Base-by-base conservation (phyloP, 2,888 invertebrate genomes). In the Drosophila mimica region DNA sequence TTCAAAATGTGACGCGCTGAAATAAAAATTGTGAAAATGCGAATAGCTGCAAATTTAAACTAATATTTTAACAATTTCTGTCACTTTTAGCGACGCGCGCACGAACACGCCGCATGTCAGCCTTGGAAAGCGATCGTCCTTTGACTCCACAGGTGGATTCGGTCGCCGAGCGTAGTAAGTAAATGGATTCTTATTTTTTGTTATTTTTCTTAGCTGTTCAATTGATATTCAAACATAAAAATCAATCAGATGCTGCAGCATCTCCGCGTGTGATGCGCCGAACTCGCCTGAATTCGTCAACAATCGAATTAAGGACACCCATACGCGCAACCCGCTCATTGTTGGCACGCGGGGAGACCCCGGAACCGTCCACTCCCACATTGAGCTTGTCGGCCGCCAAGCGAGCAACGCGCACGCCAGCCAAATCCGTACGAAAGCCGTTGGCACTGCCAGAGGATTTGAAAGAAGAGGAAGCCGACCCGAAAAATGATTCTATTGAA, bases 261-360 rank as follows among this genome's bases (percentile, higher is more conserved):
- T 84, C 88, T 20, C 88, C 84, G 33, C 71, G 85, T 4, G 70
- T 80, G 17, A 76, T 82, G 6, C 90, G 92, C 1, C 75, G 89
- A 31, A 84, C 84, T 9, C 88, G 88, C 2, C 8, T 81, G 0
- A 83, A 81, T 48, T 87, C 89, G 0, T 33, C 59, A 13, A 71
- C 86, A 17, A 17, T 52, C 0, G 87, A 90, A 8, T 76, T 89
- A 0, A 68, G 76, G 40, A 90, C 90, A 13, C 88, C 90, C 0
- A 86, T 77, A 4, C 83, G 83, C 0, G 7, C 72, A 1, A 91
- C 91, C 0, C 88, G 88, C 3, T n/a, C 52, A 0, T 79, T 86
- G 2, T 17, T 74, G 40, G 63, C 67, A 20, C 88, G 83, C 53
- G 64, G 78, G 0, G 81, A 71, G 33, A 83, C 78, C 9, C 66